Conservation (phyloP, 2,888 invertebrate species). For the Lypha dubia region DNA sequence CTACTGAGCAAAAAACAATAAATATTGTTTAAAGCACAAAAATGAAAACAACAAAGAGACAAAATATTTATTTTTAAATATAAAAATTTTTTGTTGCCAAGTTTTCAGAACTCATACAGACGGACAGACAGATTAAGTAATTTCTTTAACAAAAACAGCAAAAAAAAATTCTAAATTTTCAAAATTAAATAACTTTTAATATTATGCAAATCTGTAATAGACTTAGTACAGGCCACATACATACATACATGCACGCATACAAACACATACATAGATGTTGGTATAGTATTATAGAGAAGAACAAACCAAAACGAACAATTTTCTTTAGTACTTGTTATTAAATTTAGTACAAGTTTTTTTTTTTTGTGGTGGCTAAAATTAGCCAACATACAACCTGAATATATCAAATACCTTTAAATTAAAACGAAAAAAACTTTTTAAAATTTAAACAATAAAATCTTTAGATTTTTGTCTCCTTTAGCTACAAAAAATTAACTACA, state of each 20-base stretch:
- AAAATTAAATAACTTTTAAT: slow-evolving; percentile 58
- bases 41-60: background rate
- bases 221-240: background rate
- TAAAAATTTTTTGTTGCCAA: slow-evolving; percentile 65
- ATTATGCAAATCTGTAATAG: slow-evolving; percentile 58
- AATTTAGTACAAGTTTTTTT: slow-evolving; percentile 55
- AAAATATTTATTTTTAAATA: slow-evolving; percentile 31
- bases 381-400: slow-evolving; percentile 61
- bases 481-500: slow-evolving; percentile 15
- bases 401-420: slow-evolving; percentile 61
- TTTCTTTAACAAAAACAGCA: slow-evolving; percentile 48
- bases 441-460: background rate
- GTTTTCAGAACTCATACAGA: slow-evolving; percentile 44
- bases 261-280: no score
- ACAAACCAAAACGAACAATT: background rate
- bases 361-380: slow-evolving; percentile 56
- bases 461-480: background rate
- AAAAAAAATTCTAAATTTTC: background rate
- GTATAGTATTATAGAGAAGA: background rate
- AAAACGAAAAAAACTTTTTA: slow-evolving; percentile 3
- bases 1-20: slow-evolving; percentile 43
- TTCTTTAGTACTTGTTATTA: slow-evolving; percentile 53
- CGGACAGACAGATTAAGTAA: slow-evolving; percentile 67
- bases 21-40: background rate
- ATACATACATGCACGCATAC: no score